Percentiles rank a stretch among this genome's conserved stretches.
Conservation (phyloP, 2,797 vertebrate species). For the Oreortyx pictus region DNA sequence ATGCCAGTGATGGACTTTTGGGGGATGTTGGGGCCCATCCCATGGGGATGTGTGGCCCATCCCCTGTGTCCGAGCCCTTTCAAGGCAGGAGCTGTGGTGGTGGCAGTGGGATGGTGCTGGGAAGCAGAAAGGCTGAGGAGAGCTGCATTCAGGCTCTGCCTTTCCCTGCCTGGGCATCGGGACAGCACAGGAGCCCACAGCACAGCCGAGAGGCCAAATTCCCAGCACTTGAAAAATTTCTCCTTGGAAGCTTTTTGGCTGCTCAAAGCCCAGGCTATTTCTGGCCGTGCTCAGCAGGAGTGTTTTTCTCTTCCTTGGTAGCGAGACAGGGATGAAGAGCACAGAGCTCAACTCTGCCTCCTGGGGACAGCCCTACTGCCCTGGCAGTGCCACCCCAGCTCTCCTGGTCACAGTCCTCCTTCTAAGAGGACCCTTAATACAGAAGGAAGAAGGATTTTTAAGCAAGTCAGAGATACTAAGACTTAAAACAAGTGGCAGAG, state of each 20-base stretch:
- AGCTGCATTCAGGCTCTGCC: background rate
- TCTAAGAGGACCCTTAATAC: background rate
- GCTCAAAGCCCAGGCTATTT: slow-evolving; percentile 62
- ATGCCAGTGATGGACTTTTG: background rate
- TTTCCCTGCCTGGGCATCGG: background rate
- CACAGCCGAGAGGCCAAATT: slow-evolving; percentile 57
- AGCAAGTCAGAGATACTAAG: background rate
- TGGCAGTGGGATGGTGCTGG: background rate
- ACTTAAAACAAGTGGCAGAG: background rate
- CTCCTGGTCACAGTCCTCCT: background rate
- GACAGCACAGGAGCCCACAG: background rate
- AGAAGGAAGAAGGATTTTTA: background rate
- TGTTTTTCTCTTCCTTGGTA: slow-evolving; percentile 17
- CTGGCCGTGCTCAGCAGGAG: slow-evolving; percentile 47
- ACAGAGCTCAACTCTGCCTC: slow-evolving; percentile 27
- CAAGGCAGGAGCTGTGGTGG: background rate
- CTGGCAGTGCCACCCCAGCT: background rate
- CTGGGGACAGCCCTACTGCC: background rate
- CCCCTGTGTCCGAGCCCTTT: background rate
- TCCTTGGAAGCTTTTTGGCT: slow-evolving; percentile 69
- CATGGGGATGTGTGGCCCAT: background rate
- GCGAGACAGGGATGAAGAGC: slow-evolving; percentile 25
- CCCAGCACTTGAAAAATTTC: slow-evolving; percentile 67
- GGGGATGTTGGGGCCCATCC: background rate
- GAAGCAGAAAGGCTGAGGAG: background rate